These are phyloP conservation scores for Drymonia ruficornis DNA, from an alignment of 2,888 invertebrate genomes.

Conservation along the genomic window DNA sequence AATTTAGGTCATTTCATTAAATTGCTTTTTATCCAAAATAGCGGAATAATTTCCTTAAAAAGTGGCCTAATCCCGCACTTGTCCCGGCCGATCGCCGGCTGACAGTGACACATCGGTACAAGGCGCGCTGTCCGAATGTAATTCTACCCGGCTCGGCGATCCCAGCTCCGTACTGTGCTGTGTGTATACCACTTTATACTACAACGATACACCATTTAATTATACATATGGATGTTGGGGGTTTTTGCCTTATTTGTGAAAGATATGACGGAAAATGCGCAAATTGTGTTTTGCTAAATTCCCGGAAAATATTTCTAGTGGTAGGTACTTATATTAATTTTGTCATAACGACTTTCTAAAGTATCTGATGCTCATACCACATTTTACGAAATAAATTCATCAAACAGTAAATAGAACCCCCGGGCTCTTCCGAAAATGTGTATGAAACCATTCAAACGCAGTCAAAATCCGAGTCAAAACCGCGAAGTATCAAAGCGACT, in stretches of 20 bases:
- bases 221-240: conserved; percentile 32
- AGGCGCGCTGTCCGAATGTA: conserved; percentile 78
- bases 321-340: too few species aligned
- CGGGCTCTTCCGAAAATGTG: conserved; percentile 10
- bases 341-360: not conserved
- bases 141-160: conserved; percentile 72
- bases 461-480: conserved; percentile 79
- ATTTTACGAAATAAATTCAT: not conserved
- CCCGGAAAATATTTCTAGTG: too few species aligned
- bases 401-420: conserved; percentile 21
- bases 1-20: not conserved
- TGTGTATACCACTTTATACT: conserved; percentile 65
- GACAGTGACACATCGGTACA: conserved; percentile 86
- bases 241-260: not conserved
- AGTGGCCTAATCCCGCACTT: conserved; percentile 71
- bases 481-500: conserved; percentile 76
- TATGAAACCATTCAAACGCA: conserved; percentile 65
- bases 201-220: conserved; percentile 66
- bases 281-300: too few species aligned
- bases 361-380: not conserved
- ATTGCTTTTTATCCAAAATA: conserved; percentile 37
- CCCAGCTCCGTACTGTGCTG: conserved; percentile 39
- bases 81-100: conserved; percentile 67
- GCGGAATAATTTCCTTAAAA: conserved; percentile 75
- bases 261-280: not conserved